These are phyloP conservation scores for Hemitrygon akajei DNA, from an alignment of 2,797 vertebrate genomes.

Conservation along the genomic window DNA sequence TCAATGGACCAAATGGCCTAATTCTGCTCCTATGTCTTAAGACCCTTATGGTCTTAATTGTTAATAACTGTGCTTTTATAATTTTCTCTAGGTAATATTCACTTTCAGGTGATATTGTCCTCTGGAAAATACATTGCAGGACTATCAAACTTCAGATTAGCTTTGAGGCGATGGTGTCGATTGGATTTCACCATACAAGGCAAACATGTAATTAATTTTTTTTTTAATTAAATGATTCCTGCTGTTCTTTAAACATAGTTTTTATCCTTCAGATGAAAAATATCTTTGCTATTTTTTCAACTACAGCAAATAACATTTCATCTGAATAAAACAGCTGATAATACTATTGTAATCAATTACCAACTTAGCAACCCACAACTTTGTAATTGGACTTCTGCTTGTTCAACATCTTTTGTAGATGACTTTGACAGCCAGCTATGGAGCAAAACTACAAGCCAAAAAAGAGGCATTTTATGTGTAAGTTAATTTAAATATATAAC, in stretches of 20 bases:
- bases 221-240: background rate
- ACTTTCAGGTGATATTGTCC: slow-evolving; percentile 72
- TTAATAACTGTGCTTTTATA: background rate
- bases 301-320: background rate
- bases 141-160: slow-evolving; percentile 57
- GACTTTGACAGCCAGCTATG: slow-evolving; percentile 31
- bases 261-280: background rate
- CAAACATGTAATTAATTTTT: slow-evolving; percentile 63
- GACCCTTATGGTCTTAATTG: background rate
- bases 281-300: background rate
- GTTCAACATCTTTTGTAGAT: slow-evolving; percentile 21
- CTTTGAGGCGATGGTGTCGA: slow-evolving; percentile 74
- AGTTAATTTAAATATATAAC: slow-evolving; percentile 13
- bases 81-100: slow-evolving; percentile 64
- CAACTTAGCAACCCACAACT: background rate
- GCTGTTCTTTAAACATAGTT: background rate
- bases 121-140: slow-evolving; percentile 71
- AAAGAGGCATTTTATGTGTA: slow-evolving; percentile 29
- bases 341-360: background rate
- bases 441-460: background rate
- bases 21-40: too few species aligned
- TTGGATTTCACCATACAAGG: slow-evolving; percentile 71
- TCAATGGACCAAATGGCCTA: too few species aligned
- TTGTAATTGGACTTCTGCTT: background rate
- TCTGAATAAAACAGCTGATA: background rate